Conservation (phyloP, 2,797 vertebrate genomes). For the Octomys mimax region DNA sequence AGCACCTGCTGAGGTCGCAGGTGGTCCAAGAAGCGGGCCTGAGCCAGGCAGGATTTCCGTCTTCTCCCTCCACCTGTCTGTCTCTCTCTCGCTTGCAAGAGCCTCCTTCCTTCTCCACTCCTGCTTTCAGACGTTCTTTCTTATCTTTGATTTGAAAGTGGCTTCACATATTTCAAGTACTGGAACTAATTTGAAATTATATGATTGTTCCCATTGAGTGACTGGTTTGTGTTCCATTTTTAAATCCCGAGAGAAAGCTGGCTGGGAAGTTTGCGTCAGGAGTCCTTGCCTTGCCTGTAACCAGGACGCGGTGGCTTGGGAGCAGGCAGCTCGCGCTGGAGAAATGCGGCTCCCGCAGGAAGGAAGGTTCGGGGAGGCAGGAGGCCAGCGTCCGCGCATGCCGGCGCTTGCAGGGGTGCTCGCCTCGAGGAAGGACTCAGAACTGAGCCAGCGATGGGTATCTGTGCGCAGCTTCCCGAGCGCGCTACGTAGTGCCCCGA, state of each 20-base stretch:
- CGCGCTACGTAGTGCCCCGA: not conserved
- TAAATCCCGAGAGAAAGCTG: not conserved
- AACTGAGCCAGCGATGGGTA: not conserved
- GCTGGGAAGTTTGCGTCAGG: not conserved
- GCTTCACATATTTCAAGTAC: not conserved
- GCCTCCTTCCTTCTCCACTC: not conserved
- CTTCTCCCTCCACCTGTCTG: not conserved
- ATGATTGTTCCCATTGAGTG: not conserved
- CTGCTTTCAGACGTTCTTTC: not conserved
- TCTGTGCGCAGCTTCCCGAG: not conserved
- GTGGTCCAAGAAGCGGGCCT: not conserved
- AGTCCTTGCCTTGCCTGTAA: not conserved
- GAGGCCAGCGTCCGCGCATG: fast-evolving
- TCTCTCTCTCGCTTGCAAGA: fast-evolving
- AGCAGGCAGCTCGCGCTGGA: not conserved
- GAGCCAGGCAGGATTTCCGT: not conserved
- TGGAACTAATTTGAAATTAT: not conserved
- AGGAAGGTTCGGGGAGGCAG: not conserved
- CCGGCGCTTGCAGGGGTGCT: not conserved
- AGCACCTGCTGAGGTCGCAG: not conserved
- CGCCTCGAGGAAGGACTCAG: not conserved
- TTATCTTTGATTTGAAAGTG: not conserved
- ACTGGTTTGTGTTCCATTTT: not conserved
- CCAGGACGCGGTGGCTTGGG: not conserved
- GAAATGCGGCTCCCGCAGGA: not conserved